Evolutionary conservation across 2,797 vertebrate species (phyloP), one percentile per base, ranked within the genome.

Genomic region (Rhinophrynus dorsalis): DNA sequence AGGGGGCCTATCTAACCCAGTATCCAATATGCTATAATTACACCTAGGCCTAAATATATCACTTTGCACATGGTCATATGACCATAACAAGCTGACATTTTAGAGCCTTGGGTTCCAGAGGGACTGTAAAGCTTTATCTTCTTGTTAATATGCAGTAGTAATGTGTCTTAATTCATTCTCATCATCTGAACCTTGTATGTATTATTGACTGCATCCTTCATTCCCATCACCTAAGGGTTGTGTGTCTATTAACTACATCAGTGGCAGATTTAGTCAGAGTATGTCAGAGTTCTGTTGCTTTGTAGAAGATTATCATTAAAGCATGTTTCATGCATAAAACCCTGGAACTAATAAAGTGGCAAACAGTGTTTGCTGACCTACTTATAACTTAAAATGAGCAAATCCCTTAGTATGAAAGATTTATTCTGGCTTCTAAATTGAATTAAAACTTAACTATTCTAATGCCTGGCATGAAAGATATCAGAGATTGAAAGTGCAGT

Each of bases 391-490:
- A 45, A 62, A 55, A 47, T 55, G 50, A 55, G 27, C 58, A 35
- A 54, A 52, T 55, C 48, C 37, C 48, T 60, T 12, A 26, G 7
- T 60, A 68, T 68, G 35, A 68, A 70, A 70, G 7, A 70, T 61
- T 18, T 42, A 70, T 70, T 62, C 32, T 52, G 33, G 7, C 37
- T 45, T 54, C 32, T 17, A 62, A 21, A 21, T 47, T 35, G 58
- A 62, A 56, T 33, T 55, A 66, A 45, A 45, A 40, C 21, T 52
- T 60, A 52, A 68, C 67, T 51, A 8, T 15, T 40, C 2, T 15
- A 40, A 1, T 15, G 13, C 37, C 12, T n/a, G 15, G 12, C 4
- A 10, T 38, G 1, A 38, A 38, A 4, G n/a, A n/a, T n/a, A n/a
- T n/a, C n/a, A n/a, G n/a, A n/a, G n/a, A n/a, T n/a, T n/a, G n/a